Percentiles rank a stretch among this genome's conserved stretches.
Conservation (phyloP, 2,888 invertebrate genomes). For the Gryllus longicercus region DNA sequence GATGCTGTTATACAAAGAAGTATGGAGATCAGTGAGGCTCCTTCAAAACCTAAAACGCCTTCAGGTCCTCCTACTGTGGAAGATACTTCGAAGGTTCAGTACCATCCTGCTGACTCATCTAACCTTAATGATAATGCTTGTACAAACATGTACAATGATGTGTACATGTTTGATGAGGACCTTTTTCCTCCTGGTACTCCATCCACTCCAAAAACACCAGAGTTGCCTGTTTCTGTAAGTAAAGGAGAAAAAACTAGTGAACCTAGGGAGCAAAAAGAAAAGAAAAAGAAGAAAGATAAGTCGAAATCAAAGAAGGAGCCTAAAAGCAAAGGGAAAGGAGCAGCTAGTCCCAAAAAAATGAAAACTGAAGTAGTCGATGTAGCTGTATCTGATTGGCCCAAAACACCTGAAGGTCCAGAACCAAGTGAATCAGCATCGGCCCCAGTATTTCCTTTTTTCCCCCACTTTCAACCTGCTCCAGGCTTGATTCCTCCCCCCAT, state of each 20-base stretch:
- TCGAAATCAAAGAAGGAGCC: slow-evolving; percentile 43
- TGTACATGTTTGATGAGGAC: slow-evolving; percentile 45
- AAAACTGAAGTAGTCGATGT: slow-evolving; percentile 38
- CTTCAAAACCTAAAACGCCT: not conserved
- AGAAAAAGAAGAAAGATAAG: slow-evolving; percentile 43
- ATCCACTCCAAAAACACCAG: slow-evolving; percentile 56
- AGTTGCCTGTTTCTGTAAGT: slow-evolving; percentile 56
- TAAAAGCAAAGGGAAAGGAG: slow-evolving; percentile 25
- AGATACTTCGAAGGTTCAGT: not conserved
- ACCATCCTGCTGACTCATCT: not conserved
- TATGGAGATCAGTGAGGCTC: slow-evolving; percentile 27
- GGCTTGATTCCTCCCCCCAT: slow-evolving; percentile 61
- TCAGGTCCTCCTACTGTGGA: not conserved
- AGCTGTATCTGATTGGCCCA: slow-evolving; percentile 45
- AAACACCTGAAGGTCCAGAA: slow-evolving; percentile 47
- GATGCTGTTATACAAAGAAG: slow-evolving; percentile 41
- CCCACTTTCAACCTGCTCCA: slow-evolving; percentile 40
- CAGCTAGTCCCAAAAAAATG: slow-evolving; percentile 33
- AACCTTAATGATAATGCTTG: slow-evolving; percentile 36
- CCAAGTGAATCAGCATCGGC: slow-evolving; percentile 46
- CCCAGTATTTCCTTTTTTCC: slow-evolving; percentile 49
- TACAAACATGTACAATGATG: slow-evolving; percentile 46
- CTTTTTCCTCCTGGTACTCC: slow-evolving; percentile 55
- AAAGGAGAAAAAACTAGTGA: slow-evolving; percentile 40
- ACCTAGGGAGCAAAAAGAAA: slow-evolving; percentile 56